phyloP scores from a whole-genome alignment of 2,797 vertebrate genomes.

The Phrynocephalus vlangalii region DNA sequence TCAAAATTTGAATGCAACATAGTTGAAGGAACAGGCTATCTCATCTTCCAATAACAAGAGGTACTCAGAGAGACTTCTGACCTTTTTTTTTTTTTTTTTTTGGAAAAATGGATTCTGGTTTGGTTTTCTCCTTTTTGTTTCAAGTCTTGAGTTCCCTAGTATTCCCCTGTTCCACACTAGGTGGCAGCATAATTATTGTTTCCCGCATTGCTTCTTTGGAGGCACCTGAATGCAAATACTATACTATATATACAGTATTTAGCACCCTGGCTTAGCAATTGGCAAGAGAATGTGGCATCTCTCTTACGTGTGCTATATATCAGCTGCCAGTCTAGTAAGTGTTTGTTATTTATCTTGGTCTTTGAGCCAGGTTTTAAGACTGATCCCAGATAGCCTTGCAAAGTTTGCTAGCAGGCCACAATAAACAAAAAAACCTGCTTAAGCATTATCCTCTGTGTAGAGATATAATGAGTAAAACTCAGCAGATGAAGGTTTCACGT shows the following conservation, averaged over 20 bases:
- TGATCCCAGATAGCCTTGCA: not conserved
- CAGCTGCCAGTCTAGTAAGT: not conserved
- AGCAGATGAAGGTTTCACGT: not conserved
- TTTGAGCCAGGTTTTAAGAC: not conserved
- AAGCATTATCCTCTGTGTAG: not conserved
- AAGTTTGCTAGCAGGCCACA: not conserved
- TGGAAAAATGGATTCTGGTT: not conserved
- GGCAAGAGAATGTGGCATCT: not conserved
- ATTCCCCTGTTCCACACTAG: not conserved
- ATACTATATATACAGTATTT: not conserved
- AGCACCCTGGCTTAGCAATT: not conserved
- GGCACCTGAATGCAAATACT: not conserved
- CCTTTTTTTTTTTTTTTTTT: not conserved
- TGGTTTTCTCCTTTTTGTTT: not conserved
- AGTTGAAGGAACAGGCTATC: conserved; percentile 20
- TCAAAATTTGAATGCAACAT: not conserved
- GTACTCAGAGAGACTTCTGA: not conserved
- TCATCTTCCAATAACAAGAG: conserved; percentile 21
- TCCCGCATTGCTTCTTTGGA: conserved; percentile 20
- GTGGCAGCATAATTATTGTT: conserved; percentile 35
- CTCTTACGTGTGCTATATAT: not conserved
- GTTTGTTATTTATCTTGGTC: not conserved
- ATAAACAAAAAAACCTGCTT: not conserved
- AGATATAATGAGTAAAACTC: not conserved
- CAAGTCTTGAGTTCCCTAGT: not conserved